A percentile compares a stretch with the other conserved stretches of the same genome.
These are phyloP conservation scores for Andrena marginata DNA, from an alignment of 2,888 invertebrate genomes.

Conservation along the genomic window DNA sequence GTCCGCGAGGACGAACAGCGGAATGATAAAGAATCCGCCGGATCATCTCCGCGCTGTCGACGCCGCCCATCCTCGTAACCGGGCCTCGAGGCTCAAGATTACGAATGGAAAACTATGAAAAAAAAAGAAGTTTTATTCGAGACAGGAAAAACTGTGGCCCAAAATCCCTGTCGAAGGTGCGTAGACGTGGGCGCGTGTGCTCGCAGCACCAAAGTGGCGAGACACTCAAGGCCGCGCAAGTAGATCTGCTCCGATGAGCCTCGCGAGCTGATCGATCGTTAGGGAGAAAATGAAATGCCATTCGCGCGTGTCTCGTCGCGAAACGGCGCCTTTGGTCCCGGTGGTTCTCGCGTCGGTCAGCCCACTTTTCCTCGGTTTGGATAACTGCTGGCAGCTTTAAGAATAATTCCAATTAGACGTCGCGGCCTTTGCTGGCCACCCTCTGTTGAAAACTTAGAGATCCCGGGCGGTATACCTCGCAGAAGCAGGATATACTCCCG, in stretches of 20 bases:
- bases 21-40: slow-evolving; percentile 1
- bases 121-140: neutral
- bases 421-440: neutral
- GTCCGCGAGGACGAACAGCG: slow-evolving; percentile 8
- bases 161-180: neutral
- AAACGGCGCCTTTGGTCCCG: too few species aligned
- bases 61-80: neutral
- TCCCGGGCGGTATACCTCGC: neutral
- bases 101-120: neutral
- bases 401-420: neutral
- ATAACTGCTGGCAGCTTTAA: too few species aligned
- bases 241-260: slow-evolving; percentile 56
- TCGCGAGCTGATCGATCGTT: slow-evolving; percentile 64
- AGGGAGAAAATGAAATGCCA: slow-evolving; percentile 12
- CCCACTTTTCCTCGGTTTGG: neutral
- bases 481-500: slow-evolving; percentile 24
- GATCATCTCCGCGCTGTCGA: neutral
- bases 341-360: neutral
- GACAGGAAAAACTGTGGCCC: neutral
- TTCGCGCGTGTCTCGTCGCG: neutral
- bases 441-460: neutral
- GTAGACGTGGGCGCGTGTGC: neutral
- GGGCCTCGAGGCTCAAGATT: neutral
- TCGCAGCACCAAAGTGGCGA: neutral
- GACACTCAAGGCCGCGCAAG: slow-evolving; percentile 40